Percentiles rank a stretch among this genome's conserved stretches.
phyloP scores from a whole-genome alignment of 2,888 invertebrate genomes.

The Pachycephus smyrnensis region DNA sequence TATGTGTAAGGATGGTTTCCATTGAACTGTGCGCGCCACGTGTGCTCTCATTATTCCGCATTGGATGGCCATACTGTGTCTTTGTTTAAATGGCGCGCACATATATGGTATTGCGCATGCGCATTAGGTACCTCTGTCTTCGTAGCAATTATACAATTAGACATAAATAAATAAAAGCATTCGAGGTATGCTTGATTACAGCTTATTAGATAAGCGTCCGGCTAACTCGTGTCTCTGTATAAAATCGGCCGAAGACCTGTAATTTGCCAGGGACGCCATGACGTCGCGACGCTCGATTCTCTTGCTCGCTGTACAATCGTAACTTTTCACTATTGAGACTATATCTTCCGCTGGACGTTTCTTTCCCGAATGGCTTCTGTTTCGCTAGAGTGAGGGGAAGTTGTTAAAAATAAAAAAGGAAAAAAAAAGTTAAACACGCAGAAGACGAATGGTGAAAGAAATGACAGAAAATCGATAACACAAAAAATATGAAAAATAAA shows the following conservation, averaged over 20 bases:
- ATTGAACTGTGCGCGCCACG: neutral
- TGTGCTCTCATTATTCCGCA: neutral
- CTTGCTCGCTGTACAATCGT: constrained; percentile 22
- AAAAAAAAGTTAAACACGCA: neutral
- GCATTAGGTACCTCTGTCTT: constrained; percentile 17
- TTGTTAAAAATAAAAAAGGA: neutral
- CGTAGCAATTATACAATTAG: constrained; percentile 13
- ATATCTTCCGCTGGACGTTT: neutral
- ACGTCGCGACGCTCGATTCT: constrained; percentile 8
- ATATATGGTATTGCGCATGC: neutral
- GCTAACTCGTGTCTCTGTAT: neutral
- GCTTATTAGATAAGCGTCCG: neutral
- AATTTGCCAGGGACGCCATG: neutral
- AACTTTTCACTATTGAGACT: constrained; percentile 28
- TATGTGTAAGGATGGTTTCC: constrained; percentile 30
- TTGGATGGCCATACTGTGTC: neutral
- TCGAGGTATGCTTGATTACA: neutral
- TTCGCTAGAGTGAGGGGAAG: neutral
- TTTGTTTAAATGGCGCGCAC: neutral
- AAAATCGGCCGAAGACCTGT: neutral
- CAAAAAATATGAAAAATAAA: neutral
- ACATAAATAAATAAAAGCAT: neutral
- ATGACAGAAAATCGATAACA: neutral
- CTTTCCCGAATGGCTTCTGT: neutral
- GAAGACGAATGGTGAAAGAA: neutral